Evolutionary conservation across 1,140 invertebrate genomes (phyloP), one percentile per base, ranked within the genome.

Genomic region (Ceratina calcarata): DNA sequence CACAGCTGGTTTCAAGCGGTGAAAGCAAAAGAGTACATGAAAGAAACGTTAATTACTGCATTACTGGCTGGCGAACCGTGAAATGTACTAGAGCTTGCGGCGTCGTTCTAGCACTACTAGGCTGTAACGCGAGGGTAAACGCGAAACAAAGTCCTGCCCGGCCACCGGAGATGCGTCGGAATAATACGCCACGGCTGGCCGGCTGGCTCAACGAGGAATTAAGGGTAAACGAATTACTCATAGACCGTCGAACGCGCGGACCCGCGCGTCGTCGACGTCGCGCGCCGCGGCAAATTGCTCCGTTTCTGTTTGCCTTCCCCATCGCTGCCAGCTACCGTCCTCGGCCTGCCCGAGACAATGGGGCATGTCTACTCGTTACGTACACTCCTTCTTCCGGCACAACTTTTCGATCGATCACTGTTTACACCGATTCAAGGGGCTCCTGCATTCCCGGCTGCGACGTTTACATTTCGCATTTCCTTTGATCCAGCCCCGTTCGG

Each of bases 21-120:
- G 83, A 84, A 73, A 86, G 82, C 77, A 80, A 85, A 86, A 86
- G 86, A 80, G 76, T 83, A 84, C 82, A 87, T 84, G 85, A 89
- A 89, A 89, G 87, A 87, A 87, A 89, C 86, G 86, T 86, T 89
- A 89, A 89, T 89, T 89, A 89, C 79, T 81, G 71, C 86, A 88
- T 89, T 87, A 89, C 83, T 62, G 73, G 78, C 80, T 77, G 68
- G 82, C 83, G 84, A 79, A 85, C 69, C 83, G 65, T 87, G 83
- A 86, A 84, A 89, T 87, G 70, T 83, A 88, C 55, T 79, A 58
- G 64, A 73, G 71, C 78, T 78, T 78, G 69, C 83, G 78, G 66
- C 62, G 66, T 53, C 82, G 72, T 78, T 74, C 60, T 65, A 80
- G 51, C 75, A 67, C 70, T 62, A 67, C 60, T 37, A 18, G 27